These are phyloP conservation scores for Autographa pulchrina DNA, from an alignment of 2,888 invertebrate species.

Conservation along the genomic window DNA sequence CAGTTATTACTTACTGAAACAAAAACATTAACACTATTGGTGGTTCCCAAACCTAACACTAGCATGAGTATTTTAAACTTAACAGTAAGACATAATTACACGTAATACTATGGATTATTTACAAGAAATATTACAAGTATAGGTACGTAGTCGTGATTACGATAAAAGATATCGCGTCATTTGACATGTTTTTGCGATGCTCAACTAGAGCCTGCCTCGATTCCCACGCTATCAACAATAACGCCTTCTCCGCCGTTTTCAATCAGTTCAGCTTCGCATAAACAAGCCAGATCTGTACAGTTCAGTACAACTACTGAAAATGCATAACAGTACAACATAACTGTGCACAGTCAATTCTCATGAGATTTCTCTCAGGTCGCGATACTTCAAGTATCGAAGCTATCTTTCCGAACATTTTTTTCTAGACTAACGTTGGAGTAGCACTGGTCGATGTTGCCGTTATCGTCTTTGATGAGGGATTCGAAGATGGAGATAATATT, in stretches of 20 bases:
- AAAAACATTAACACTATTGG: slow-evolving; percentile 67
- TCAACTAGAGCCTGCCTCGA: slow-evolving; percentile 34
- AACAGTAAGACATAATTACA: slow-evolving; percentile 70
- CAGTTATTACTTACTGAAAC: slow-evolving; percentile 42
- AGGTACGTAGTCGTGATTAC: slow-evolving; percentile 66
- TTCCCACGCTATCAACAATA: slow-evolving; percentile 20
- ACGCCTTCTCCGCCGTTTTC: slow-evolving; percentile 21
- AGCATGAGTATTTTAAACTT: slow-evolving; percentile 84
- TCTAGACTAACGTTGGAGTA: slow-evolving; percentile 75
- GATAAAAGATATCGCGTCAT: slow-evolving; percentile 51
- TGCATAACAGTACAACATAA: slow-evolving; percentile 64
- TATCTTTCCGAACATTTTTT: slow-evolving; percentile 80
- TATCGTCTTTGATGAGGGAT: slow-evolving; percentile 88
- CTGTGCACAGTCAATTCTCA: slow-evolving; percentile 68
- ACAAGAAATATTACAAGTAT: slow-evolving; percentile 72
- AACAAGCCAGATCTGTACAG: slow-evolving; percentile 59
- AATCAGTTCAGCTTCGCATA: slow-evolving; percentile 55
- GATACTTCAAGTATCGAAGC: slow-evolving; percentile 82
- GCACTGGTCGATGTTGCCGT: slow-evolving; percentile 81
- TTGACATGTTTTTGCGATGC: slow-evolving; percentile 59
- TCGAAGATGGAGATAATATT: slow-evolving; percentile 96
- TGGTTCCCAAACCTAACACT: slow-evolving; percentile 74
- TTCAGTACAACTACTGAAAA: slow-evolving; percentile 64
- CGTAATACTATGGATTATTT: slow-evolving; percentile 79
- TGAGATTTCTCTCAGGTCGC: slow-evolving; percentile 59